These are phyloP conservation scores for Dusona sp. DNA, from an alignment of 2,888 invertebrate genomes.

Conservation along the genomic window DNA sequence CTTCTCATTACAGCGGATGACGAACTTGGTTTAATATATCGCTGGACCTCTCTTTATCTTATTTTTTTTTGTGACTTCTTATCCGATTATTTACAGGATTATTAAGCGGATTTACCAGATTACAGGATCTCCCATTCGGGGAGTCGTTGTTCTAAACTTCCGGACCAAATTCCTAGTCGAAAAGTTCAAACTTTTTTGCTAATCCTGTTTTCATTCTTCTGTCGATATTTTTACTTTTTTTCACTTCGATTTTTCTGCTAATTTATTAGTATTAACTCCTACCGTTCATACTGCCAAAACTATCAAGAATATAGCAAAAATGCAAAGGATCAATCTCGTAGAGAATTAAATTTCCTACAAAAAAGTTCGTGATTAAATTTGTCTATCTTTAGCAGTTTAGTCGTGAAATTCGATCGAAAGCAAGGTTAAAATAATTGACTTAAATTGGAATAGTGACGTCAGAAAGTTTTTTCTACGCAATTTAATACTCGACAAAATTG, in stretches of 20 bases:
- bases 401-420: no score
- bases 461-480: not conserved
- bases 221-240: not conserved
- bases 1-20: constrained; percentile 19
- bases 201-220: not conserved
- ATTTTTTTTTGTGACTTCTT: not conserved
- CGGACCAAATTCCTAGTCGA: not conserved
- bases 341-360: not conserved
- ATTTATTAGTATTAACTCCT: no score
- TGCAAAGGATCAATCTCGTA: not conserved
- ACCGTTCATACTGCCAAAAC: no score
- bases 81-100: not conserved
- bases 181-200: not conserved
- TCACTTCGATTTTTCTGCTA: not conserved
- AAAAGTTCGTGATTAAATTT: no score
- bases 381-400: no score
- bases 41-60: not conserved
- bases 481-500: not conserved
- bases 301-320: no score
- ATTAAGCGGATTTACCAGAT: not conserved
- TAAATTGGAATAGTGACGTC: not conserved
- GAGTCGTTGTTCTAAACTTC: not conserved
- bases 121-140: not conserved
- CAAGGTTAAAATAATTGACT: not conserved
- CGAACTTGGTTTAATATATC: not conserved